Evolutionary conservation across 2,113 vertebrate species (phyloP).

Genomic region (Aptenodytes forsteri): DNA sequence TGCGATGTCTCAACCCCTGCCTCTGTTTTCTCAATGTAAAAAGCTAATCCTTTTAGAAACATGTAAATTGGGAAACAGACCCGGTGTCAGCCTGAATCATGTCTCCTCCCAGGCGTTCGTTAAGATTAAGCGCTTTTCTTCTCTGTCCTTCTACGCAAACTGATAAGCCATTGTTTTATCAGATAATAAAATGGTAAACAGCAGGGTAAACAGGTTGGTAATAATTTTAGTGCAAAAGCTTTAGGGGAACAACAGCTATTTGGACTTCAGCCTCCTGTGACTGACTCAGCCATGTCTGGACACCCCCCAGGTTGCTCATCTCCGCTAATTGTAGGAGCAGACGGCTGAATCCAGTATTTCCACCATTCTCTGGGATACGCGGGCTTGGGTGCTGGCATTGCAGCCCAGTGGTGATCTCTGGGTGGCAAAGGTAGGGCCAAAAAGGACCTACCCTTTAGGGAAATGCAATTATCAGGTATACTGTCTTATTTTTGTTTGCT

Average conservation of each 20-base stretch:
- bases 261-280: not conserved
- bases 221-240: not conserved
- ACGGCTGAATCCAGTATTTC: not conserved
- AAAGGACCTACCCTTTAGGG: not conserved
- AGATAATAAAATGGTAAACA: not conserved
- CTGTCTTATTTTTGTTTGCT: not conserved
- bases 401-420: not conserved
- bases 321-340: accelerated
- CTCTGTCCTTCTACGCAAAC: not conserved
- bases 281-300: accelerated
- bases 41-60: constrained; percentile 56
- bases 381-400: not conserved
- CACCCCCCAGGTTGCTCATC: not conserved
- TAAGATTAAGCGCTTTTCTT: not conserved
- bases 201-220: not conserved
- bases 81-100: not conserved
- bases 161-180: not conserved
- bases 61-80: not conserved
- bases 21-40: not conserved
- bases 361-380: accelerated
- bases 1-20: accelerated
- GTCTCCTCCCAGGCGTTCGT: not conserved
- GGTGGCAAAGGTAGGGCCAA: not conserved
- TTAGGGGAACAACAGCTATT: not conserved
- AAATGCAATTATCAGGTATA: not conserved